Conservation (phyloP, 2,888 invertebrate genomes). For the Drosophila melanosoma region DNA sequence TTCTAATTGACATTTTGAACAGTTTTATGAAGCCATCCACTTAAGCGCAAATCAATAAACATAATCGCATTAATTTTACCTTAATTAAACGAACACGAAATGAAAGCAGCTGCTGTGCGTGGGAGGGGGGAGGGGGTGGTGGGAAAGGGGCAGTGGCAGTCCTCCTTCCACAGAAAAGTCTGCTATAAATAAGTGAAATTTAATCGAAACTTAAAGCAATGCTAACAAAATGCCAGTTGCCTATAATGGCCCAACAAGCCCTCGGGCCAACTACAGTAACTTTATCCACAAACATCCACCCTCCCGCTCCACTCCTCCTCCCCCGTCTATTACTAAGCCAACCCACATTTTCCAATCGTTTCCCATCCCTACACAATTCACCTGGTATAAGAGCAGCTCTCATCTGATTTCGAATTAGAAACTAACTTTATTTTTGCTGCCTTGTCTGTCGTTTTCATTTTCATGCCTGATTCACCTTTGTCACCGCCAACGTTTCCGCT, state of each 20-base stretch:
- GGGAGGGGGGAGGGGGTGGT: too few relatives aligned
- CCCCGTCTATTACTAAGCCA: not conserved
- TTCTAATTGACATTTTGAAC: slow-evolving; percentile 67
- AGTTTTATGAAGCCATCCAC: slow-evolving; percentile 47
- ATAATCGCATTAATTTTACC: slow-evolving; percentile 64
- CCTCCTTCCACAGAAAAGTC: slow-evolving; percentile 36
- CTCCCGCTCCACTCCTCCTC: not conserved
- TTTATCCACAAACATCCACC: slow-evolving; percentile 7
- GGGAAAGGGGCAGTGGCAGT: not conserved
- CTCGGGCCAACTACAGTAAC: slow-evolving; percentile 26
- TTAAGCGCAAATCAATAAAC: slow-evolving; percentile 61
- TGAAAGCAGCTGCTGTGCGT: slow-evolving; percentile 45
- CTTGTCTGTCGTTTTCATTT: slow-evolving; percentile 49
- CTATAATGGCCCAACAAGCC: slow-evolving; percentile 48
- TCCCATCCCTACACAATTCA: not conserved
- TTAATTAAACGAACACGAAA: slow-evolving; percentile 61
- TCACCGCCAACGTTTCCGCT: slow-evolving; percentile 5
- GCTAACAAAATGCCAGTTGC: slow-evolving; percentile 7
- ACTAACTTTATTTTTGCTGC: slow-evolving; percentile 59
- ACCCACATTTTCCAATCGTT: not conserved
- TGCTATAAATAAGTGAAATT: slow-evolving; percentile 49
- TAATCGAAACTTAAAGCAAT: slow-evolving; percentile 51
- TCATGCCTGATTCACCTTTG: slow-evolving; percentile 61
- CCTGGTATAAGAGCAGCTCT: slow-evolving; percentile 5
- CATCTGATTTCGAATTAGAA: slow-evolving; percentile 42